These are phyloP conservation scores for Sebastes itinus DNA, from an alignment of 2,797 vertebrate genomes.

Conservation along the genomic window DNA sequence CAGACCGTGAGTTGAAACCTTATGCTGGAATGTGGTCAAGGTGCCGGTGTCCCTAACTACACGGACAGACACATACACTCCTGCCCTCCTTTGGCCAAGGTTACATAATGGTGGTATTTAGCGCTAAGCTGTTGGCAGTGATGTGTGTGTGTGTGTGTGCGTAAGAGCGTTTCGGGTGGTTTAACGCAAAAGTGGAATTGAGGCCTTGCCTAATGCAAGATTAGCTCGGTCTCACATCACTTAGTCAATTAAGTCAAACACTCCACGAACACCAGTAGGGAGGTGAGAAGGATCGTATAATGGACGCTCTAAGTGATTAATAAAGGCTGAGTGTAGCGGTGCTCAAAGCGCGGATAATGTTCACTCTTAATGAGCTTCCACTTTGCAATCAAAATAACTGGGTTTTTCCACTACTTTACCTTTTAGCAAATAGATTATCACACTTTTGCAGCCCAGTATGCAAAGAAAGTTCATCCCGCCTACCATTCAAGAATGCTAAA, in stretches of 20 bases:
- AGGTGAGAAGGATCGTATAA: conserved; percentile 52
- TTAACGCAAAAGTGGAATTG: conserved; percentile 50
- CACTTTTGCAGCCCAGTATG: background rate
- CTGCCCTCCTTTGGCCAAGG: conserved; percentile 17
- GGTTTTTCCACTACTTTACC: background rate
- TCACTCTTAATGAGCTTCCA: background rate
- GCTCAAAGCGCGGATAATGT: conserved; percentile 25
- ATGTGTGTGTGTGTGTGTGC: background rate
- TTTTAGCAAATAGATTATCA: background rate
- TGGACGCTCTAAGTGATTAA: conserved; percentile 37
- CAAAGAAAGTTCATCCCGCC: background rate
- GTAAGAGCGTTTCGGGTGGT: conserved; percentile 41
- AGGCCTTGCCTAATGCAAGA: conserved; percentile 39
- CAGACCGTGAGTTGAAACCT: conserved; percentile 69
- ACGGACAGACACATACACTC: background rate
- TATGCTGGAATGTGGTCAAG: conserved; percentile 69
- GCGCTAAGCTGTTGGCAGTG: conserved; percentile 68
- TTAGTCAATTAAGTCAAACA: conserved; percentile 47
- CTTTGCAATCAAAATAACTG: background rate
- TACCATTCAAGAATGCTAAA: background rate
- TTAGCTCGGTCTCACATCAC: conserved; percentile 49
- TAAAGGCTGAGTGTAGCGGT: conserved; percentile 7
- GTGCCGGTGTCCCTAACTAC: conserved; percentile 44
- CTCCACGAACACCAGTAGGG: background rate
- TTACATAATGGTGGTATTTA: conserved; percentile 66